Percentiles rank a stretch among this genome's conserved stretches.
phyloP scores from a whole-genome alignment of 2,113 vertebrate genomes.

The Panurus biarmicus region DNA sequence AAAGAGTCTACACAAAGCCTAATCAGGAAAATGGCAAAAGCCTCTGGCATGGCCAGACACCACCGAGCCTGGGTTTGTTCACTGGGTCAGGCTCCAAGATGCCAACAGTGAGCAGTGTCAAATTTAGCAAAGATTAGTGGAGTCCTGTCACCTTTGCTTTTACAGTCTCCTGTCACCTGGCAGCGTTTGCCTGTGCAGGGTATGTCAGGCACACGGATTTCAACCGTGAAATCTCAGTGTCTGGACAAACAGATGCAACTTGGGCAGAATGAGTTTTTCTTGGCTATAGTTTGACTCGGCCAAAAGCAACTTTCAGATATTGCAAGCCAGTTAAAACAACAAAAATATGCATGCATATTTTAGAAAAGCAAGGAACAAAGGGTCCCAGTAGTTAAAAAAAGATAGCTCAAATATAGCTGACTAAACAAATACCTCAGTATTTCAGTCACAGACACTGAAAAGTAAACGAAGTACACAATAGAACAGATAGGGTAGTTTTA shows the following conservation, averaged over 20 bases:
- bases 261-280: background rate
- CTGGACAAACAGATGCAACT: background rate
- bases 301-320: background rate
- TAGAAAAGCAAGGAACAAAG: background rate
- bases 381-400: background rate
- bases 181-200: fast-evolving
- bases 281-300: background rate
- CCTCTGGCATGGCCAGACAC: background rate
- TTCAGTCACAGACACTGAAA: background rate
- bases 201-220: background rate
- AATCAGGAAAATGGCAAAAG: background rate
- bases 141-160: background rate
- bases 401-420: background rate
- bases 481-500: background rate
- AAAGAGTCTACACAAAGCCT: fast-evolving
- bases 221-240: background rate
- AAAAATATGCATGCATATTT: background rate
- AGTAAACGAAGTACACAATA: background rate
- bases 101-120: background rate
- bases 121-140: background rate
- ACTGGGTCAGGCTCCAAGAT: background rate
- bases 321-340: background rate
- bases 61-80: background rate
- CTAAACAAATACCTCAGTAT: background rate
- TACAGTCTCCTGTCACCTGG: background rate